Conservation (phyloP, 1,140 invertebrate genomes). For the Formica exsecta region DNA sequence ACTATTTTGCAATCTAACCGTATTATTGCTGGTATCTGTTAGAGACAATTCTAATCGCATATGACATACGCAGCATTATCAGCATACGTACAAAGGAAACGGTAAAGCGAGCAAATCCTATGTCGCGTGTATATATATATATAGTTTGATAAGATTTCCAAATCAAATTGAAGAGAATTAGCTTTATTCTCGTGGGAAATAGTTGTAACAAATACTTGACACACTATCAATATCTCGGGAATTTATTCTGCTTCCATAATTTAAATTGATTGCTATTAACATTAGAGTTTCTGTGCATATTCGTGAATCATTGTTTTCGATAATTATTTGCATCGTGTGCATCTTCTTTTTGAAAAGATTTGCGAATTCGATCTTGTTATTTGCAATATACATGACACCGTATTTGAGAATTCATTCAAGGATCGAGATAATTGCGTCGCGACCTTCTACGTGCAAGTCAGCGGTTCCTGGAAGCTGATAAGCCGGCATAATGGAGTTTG, state of each 20-base stretch:
- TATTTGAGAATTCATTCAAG: constrained; percentile 26
- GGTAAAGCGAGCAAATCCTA: not conserved
- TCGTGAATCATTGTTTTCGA: not conserved
- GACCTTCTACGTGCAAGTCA: constrained; percentile 12
- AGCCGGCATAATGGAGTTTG: constrained; percentile 9
- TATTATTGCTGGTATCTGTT: constrained; percentile 13
- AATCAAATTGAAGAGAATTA: not conserved
- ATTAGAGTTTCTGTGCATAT: not conserved
- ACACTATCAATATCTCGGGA: not conserved
- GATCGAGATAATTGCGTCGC: not conserved
- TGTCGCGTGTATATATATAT: too few relatives aligned
- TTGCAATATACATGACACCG: not conserved
- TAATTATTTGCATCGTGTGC: not conserved
- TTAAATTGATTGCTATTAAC: not conserved
- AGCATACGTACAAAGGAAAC: constrained; percentile 23
- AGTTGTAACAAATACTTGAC: not conserved
- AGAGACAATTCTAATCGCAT: constrained; percentile 40
- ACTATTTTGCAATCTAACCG: constrained; percentile 33
- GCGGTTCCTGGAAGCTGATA: constrained; percentile 40
- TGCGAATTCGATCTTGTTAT: not conserved
- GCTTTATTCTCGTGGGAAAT: not conserved
- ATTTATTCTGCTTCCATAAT: not conserved
- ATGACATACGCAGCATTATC: constrained; percentile 18
- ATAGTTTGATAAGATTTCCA: too few relatives aligned
- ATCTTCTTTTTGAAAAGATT: not conserved